Conservation (phyloP, 2,797 vertebrate species). For the Peromyscus nudipes region DNA sequence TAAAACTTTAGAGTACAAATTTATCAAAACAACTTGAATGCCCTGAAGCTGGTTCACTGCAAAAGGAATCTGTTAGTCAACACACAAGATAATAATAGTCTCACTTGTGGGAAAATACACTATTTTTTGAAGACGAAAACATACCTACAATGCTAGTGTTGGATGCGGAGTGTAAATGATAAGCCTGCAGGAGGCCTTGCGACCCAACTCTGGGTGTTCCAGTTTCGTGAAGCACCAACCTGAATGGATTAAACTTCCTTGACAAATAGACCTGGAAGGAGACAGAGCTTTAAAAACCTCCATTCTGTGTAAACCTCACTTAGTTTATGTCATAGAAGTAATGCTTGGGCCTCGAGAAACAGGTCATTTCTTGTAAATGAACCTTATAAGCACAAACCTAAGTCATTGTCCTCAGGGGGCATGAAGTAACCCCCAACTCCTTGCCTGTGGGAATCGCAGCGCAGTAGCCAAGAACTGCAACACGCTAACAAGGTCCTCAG, state of each 20-base stretch:
- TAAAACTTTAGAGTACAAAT: constrained; percentile 3
- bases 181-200: not conserved
- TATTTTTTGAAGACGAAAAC: not conserved
- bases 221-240: not conserved
- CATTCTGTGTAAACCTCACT: not conserved
- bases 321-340: not conserved
- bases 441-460: not conserved
- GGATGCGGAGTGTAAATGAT: not conserved
- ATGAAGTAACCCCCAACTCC: not conserved
- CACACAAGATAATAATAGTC: not conserved
- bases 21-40: constrained; percentile 17
- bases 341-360: not conserved
- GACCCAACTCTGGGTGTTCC: not conserved
- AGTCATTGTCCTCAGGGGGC: not conserved
- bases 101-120: not conserved
- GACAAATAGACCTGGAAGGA: not conserved
- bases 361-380: not conserved
- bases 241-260: not conserved
- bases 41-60: not conserved
- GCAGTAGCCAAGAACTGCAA: not conserved
- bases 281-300: not conserved
- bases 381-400: not conserved
- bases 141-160: not conserved
- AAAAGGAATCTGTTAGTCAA: not conserved
- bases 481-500: not conserved